Conservation (phyloP, 1,140 invertebrate genomes). For the Caenorhabditis remanei region DNA sequence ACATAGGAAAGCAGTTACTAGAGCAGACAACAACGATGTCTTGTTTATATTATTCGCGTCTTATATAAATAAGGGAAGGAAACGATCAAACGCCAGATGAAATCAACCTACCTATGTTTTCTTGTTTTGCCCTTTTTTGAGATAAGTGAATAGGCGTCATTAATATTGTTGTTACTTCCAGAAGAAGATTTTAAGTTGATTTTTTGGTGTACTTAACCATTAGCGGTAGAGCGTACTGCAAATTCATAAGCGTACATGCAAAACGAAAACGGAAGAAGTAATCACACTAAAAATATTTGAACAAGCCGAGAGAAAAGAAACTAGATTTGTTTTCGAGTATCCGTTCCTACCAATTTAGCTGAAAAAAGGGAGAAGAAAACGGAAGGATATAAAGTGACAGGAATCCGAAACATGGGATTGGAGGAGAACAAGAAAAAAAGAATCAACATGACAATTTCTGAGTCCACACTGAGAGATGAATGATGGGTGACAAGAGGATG, state of each 20-base stretch:
- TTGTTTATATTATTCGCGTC: slow-evolving; percentile 7
- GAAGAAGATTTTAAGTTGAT: too few species aligned
- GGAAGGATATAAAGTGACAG: slow-evolving; percentile 35
- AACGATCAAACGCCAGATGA: slow-evolving; percentile 15
- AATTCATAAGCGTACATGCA: too few species aligned
- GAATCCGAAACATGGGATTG: slow-evolving; percentile 7
- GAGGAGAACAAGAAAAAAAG: slow-evolving; percentile 26
- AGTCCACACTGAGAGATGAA: not conserved
- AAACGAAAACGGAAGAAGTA: not conserved
- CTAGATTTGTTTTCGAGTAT: slow-evolving; percentile 20
- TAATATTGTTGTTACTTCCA: not conserved
- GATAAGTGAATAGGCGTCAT: not conserved
- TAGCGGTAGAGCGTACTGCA: too few species aligned
- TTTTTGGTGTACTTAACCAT: too few species aligned
- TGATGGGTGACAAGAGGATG: not conserved
- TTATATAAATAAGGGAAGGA: not conserved
- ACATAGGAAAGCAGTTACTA: not conserved
- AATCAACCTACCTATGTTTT: slow-evolving; percentile 1
- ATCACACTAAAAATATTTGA: slow-evolving; percentile 14
- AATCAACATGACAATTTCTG: slow-evolving; percentile 44
- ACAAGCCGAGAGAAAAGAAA: not conserved
- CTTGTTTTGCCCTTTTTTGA: not conserved
- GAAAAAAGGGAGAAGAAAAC: not conserved
- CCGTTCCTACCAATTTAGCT: not conserved
- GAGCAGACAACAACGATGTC: not conserved